phyloP scores from a whole-genome alignment of 53 echinoderm and acorn worm genomes.

The Echinometra lucunter region DNA sequence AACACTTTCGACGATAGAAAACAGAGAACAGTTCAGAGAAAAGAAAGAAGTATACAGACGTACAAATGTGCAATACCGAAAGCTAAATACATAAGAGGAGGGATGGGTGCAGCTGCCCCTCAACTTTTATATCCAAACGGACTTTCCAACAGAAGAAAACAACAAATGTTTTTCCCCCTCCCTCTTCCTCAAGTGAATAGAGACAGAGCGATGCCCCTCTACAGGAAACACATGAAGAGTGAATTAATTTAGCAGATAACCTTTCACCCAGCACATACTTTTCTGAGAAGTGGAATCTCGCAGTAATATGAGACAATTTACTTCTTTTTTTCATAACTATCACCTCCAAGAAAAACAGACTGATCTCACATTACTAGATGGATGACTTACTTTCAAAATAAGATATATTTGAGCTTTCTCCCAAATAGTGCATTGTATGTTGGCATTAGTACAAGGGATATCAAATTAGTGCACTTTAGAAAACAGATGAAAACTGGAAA shows the following conservation, averaged over 20 bases:
- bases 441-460: background rate
- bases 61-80: no score
- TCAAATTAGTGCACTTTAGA: background rate
- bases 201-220: background rate
- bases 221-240: background rate
- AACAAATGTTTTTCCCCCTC: no score
- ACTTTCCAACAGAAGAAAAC: no score
- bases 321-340: background rate
- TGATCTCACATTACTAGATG: background rate
- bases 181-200: no score
- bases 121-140: no score
- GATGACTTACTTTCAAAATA: background rate
- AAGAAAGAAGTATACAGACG: no score
- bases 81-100: no score
- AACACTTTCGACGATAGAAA: no score
- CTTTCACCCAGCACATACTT: background rate
- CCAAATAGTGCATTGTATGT: background rate
- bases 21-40: no score
- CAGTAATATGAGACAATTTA: background rate
- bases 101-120: no score
- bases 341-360: background rate
- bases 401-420: background rate
- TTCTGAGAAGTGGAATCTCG: background rate
- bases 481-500: no score
- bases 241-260: background rate